These are phyloP conservation scores for Beroe forskalii DNA, from an alignment of 37 sponge, comb jelly and placozoan species.

Conservation along the genomic window DNA sequence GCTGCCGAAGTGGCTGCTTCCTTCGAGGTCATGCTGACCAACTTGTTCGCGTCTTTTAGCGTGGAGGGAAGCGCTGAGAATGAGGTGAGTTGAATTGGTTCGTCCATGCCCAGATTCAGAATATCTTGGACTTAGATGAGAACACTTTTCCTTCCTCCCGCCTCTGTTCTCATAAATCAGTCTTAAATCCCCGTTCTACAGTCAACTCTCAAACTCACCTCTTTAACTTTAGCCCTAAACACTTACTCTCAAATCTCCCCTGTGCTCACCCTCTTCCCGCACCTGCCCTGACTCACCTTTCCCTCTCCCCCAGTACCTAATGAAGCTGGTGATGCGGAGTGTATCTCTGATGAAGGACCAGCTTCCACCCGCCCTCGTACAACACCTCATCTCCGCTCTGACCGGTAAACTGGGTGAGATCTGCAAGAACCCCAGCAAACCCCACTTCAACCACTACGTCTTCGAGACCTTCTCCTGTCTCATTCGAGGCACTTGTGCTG, in stretches of 20 bases:
- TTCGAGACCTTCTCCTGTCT: constrained; percentile 95
- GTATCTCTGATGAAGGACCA: constrained; percentile 50
- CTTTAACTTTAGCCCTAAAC: too few relatives aligned
- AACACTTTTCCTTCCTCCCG: too few relatives aligned
- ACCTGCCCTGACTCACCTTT: too few relatives aligned
- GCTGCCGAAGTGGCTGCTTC: constrained; percentile 73
- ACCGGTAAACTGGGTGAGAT: constrained; percentile 57
- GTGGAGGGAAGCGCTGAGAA: constrained; percentile 81
- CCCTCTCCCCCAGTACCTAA: constrained; percentile 58
- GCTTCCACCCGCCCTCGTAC: constrained; percentile 2
- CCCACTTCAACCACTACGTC: constrained; percentile 98
- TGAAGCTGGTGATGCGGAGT: constrained; percentile 62
- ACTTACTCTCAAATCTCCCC: too few relatives aligned
- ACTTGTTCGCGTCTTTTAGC: constrained; percentile 75
- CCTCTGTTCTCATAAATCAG: too few relatives aligned
- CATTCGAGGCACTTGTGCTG: constrained; percentile 68
- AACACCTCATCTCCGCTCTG: constrained; percentile 34
- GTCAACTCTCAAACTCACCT: too few relatives aligned
- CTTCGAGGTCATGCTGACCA: constrained; percentile 70
- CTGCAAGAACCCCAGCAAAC: constrained; percentile 90
- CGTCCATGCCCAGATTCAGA: too few relatives aligned
- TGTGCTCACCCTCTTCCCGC: too few relatives aligned
- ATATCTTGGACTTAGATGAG: too few relatives aligned
- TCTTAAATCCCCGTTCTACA: too few relatives aligned
- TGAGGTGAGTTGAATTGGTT: constrained; percentile 70